Base-by-base conservation (phyloP, 2,797 vertebrate species). In the Okamejei kenojei region DNA sequence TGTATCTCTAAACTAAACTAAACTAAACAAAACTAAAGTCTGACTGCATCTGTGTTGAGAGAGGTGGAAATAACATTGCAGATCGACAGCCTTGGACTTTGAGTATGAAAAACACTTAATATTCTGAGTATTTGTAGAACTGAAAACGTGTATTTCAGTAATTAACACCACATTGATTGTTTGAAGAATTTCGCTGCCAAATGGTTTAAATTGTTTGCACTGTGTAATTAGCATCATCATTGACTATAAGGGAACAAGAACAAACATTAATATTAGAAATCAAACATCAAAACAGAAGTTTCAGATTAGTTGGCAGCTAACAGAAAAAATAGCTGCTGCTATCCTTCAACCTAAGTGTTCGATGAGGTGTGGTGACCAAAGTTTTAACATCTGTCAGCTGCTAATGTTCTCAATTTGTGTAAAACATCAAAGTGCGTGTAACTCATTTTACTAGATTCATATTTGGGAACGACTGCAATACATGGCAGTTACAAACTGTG, bases 91-190 rank as follows among this genome's bases (percentile, higher is more conserved):
- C 82, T 86, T 63, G 84, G 6, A 88, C 61, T 35, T 68, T 68
- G 29, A 68, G n/a, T 15, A 65, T 65, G 84, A 63, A 68, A 35
- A 21, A 23, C 63, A 88, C 32, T 74, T 68, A 88, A 88, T 65
- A 68, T 88, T 32, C 21, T 68, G n/a, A 68, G 65, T 88, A 21
- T 6, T 21, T 88, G 32, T 68, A 19, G 32, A 65, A 17, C 63
- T 68, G 61, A 88, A 63, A 63, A 88, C 35, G 61, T 88, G 63
- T 88, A 68, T 68, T 88, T 88, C 68, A 32, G 32, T n/a, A 84
- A 84, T 84, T 84, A 84, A n/a, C 29, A 84, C 58, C 58, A 29
- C 54, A 84, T 61, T 84, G 65, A 19, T 32, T 35, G 29, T 68
- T 68, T 88, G 63, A 88, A 21, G n/a, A 88, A 32, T 88, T 3